Base-by-base conservation (phyloP, 2,888 invertebrate genomes). In the Endomychus coccineus region DNA sequence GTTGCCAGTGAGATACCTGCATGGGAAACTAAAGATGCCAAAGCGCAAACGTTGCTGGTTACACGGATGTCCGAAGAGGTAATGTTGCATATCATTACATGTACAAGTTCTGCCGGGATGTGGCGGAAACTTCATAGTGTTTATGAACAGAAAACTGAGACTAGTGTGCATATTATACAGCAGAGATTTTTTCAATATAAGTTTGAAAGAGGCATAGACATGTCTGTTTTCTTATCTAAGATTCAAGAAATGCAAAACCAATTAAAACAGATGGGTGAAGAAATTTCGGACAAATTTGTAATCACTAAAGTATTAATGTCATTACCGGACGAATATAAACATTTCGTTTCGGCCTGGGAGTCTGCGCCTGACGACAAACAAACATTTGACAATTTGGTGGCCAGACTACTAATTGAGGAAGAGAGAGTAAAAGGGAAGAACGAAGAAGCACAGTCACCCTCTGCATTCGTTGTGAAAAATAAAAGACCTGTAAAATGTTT, bases 91-190 rank as follows among this genome's bases (percentile, higher is more conserved):
- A 39, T 53, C 9, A 24, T 53, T 21, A 32, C 42, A 13, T 46
- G 48, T 35, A 16, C 35, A 15, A 42, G 44, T 12, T 29, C 52
- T 23, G 15, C 23, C 12, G 44, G 51, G 36, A 52, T 54, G 50
- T 54, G 50, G 52, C 10, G 12, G 3, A 53, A 48, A 29, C 12
- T 13, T 2, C 47, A 46, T 25, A 47, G 32, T 9, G 16, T 61
- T 0, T n/a, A n/a, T n/a, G n/a, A n/a, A n/a, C n/a, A n/a, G n/a
- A 60, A 56, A 37, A 49, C 54, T 0, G 53, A 54, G 19, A 56
- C 55, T 2, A 56, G 44, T 11, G 42, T 58, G 4, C 56, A 60
- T 47, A 48, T 58, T 10, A 24, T 58, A 4, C 60, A 62, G 19
- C 56, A 59, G 27, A 34, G 52, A 16, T 57, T 57, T 15, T 56